Conservation (phyloP, 1,140 invertebrate genomes). For the Bilobella aurantiaca region DNA sequence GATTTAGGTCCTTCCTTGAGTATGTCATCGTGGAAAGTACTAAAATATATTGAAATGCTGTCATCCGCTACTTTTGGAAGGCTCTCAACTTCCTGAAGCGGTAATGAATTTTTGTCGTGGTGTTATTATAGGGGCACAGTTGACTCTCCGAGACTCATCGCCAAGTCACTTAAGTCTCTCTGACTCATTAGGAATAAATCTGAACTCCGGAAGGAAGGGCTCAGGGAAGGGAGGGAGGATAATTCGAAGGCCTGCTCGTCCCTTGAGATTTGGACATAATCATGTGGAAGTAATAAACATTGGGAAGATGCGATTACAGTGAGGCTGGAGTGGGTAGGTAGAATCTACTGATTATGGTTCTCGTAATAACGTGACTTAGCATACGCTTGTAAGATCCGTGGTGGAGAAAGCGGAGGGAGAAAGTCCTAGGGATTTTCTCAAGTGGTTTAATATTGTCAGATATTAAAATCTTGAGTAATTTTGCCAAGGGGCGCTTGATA, state of each 20-base stretch:
- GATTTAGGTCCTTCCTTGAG: too few species aligned
- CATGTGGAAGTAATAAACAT: slow-evolving; percentile 7
- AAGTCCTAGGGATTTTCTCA: not conserved
- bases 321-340: not conserved
- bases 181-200: slow-evolving; percentile 6
- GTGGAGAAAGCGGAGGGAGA: not conserved
- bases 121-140: not conserved
- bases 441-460: slow-evolving; percentile 9
- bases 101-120: not conserved
- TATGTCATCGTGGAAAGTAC: too few species aligned
- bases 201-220: slow-evolving; percentile 2
- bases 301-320: not conserved
- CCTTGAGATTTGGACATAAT: not conserved
- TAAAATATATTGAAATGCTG: too few species aligned
- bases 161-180: not conserved
- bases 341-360: not conserved
- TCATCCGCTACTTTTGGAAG: too few species aligned
- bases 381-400: not conserved
- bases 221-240: not conserved
- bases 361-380: too few species aligned
- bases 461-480: slow-evolving; percentile 26
- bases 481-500: slow-evolving; percentile 4
- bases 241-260: not conserved
- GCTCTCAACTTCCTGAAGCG: not conserved
- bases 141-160: not conserved